Evolutionary conservation across 2,113 vertebrate genomes (phyloP).

Genomic region (Vombatus ursinus): DNA sequence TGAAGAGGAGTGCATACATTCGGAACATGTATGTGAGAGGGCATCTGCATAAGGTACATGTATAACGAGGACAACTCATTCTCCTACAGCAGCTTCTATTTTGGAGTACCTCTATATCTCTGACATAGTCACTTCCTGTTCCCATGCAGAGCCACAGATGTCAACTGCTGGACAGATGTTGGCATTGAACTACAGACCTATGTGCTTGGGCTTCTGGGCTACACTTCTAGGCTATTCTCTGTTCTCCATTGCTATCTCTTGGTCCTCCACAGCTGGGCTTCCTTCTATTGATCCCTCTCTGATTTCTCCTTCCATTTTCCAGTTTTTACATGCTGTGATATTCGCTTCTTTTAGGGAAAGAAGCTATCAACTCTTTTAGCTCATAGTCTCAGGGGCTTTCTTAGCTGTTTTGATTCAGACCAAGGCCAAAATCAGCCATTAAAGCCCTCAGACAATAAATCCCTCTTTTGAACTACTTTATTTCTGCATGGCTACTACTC

Average conservation of each 20-base stretch:
- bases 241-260: not conserved
- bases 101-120: not conserved
- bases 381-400: not conserved
- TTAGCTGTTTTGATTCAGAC: not conserved
- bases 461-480: not conserved
- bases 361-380: not conserved
- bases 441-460: not conserved
- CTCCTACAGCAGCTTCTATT: not conserved
- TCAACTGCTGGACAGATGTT: not conserved
- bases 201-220: not conserved
- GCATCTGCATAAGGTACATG: not conserved
- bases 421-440: not conserved
- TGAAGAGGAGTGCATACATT: not conserved
- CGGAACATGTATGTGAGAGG: not conserved
- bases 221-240: not conserved
- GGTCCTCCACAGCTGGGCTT: not conserved
- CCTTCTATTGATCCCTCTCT: not conserved
- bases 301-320: not conserved
- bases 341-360: not conserved
- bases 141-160: not conserved
- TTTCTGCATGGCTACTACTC: not conserved
- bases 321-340: not conserved
- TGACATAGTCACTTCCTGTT: not conserved
- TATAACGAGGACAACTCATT: not conserved
- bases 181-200: not conserved